Base-by-base conservation (phyloP, 2,888 invertebrate species). In the Euspilapteryx auroguttella region DNA sequence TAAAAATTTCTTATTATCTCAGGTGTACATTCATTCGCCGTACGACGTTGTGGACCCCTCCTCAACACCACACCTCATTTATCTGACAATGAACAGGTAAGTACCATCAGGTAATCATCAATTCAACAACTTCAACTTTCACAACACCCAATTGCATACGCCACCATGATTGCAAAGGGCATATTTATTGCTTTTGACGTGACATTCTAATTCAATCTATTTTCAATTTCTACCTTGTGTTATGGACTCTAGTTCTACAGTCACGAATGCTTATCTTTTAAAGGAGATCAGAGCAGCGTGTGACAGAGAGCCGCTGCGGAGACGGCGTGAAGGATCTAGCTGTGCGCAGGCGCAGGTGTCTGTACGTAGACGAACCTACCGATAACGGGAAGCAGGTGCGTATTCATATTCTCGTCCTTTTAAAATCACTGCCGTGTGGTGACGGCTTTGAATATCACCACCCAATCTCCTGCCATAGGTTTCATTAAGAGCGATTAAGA, bases 21-120 rank as follows among this genome's bases (percentile, higher is more conserved):
- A 83, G 83, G 78, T 80, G 42, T 81, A 78, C 47, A 41, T 78
- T 1, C 83, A 83, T 44, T 82, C 83, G 0, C 78, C 80, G 3
- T 75, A 78, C 41, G 83, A 83, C 36, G 52, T 81, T 2, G 49
- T 75, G 12, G 80, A 82, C 35, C 50, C 71, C 0, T 53, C 56
- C 1, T 47, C 55, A 34, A 42, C 33, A 14, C 47, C 68, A 0
- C 48, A 52, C 0, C 40, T 44, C n/a, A 57, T 73, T 4, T 42
- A 33, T 24, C 49, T 58, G 0, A 46, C 55, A 0, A 34, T 56
- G 27, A 77, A 76, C 29, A 15, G 12, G 24, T 17, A 24, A 13
- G n/a, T n/a, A n/a, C n/a, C n/a, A n/a, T n/a, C n/a, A n/a, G n/a
- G n/a, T n/a, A n/a, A n/a, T n/a, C n/a, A n/a, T n/a, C n/a, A n/a